Evolutionary conservation across 1,140 invertebrate genomes (phyloP).

Genomic region (Trachymyrmex cornetzi): DNA sequence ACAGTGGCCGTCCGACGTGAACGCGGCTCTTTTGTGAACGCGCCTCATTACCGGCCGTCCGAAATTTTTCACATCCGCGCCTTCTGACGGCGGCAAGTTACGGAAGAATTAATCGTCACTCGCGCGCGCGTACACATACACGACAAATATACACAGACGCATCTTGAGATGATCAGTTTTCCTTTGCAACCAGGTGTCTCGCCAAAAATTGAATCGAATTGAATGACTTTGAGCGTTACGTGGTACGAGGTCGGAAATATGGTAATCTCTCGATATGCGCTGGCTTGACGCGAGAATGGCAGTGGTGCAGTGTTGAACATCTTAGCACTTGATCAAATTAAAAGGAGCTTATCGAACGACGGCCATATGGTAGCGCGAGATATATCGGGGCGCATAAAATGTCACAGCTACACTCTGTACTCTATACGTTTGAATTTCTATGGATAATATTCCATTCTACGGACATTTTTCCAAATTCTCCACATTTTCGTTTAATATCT

Average conservation of each 20-base stretch:
- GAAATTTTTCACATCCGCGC: conserved; percentile 84
- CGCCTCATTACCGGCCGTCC: conserved; percentile 82
- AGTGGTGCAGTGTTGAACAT: conserved; percentile 16
- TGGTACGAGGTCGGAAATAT: conserved; percentile 22
- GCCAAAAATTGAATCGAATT: conserved; percentile 45
- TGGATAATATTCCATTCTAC: background rate
- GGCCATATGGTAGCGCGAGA: conserved; percentile 7
- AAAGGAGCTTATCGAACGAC: conserved; percentile 20
- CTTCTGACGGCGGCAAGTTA: conserved; percentile 61
- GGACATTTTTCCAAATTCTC: background rate
- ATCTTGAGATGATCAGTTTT: conserved; percentile 21
- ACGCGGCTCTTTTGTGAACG: conserved; percentile 81
- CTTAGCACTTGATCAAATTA: conserved; percentile 46
- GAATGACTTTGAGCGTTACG: background rate
- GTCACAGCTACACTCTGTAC: background rate
- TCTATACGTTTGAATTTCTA: background rate
- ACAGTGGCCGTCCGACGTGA: conserved; percentile 80
- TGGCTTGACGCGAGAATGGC: background rate
- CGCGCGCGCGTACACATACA: conserved; percentile 35
- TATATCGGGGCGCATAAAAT: background rate
- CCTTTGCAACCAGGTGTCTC: conserved; percentile 43
- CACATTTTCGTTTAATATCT: conserved; percentile 2
- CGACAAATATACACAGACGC: background rate
- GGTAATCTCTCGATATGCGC: conserved; percentile 28
- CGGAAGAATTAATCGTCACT: conserved; percentile 76